phyloP scores from a whole-genome alignment of 1,140 invertebrate genomes.

The Mercenaria mercenaria region DNA sequence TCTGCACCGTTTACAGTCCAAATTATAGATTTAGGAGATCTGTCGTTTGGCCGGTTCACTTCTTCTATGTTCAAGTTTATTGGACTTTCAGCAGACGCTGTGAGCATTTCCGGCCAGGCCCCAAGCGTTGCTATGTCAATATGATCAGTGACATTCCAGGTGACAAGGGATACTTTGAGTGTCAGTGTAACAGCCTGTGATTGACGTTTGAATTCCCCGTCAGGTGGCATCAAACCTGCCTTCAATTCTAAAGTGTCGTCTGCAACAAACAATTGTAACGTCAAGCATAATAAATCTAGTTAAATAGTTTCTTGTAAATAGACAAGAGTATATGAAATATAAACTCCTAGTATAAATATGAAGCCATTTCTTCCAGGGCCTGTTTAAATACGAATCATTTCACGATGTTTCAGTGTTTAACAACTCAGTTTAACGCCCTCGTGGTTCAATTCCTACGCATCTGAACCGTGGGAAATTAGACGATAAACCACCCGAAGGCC shows the following conservation, averaged over 20 bases:
- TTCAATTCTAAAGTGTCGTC: slow-evolving; percentile 1
- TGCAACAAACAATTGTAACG: too few relatives aligned
- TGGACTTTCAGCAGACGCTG: not conserved
- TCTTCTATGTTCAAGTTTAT: not conserved
- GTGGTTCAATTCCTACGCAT: too few relatives aligned
- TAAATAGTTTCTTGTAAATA: too few relatives aligned
- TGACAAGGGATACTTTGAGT: not conserved
- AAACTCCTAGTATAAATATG: too few relatives aligned
- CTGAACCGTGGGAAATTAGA: too few relatives aligned
- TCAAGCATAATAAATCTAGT: too few relatives aligned
- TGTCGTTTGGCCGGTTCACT: not conserved
- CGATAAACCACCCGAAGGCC: too few relatives aligned
- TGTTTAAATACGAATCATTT: too few relatives aligned
- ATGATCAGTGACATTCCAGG: not conserved
- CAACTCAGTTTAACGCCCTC: too few relatives aligned
- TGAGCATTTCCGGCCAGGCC: not conserved
- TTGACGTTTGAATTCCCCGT: not conserved
- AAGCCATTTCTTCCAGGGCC: too few relatives aligned
- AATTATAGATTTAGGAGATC: not conserved
- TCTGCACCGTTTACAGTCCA: slow-evolving; percentile 9
- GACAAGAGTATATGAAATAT: too few relatives aligned
- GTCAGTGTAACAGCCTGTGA: not conserved
- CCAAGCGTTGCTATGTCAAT: not conserved
- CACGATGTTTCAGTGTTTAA: too few relatives aligned
- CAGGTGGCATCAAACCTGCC: not conserved